Evolutionary conservation across 1,140 invertebrate genomes (phyloP), one percentile per base, ranked within the genome.

Genomic region (Lepidostoma basale): DNA sequence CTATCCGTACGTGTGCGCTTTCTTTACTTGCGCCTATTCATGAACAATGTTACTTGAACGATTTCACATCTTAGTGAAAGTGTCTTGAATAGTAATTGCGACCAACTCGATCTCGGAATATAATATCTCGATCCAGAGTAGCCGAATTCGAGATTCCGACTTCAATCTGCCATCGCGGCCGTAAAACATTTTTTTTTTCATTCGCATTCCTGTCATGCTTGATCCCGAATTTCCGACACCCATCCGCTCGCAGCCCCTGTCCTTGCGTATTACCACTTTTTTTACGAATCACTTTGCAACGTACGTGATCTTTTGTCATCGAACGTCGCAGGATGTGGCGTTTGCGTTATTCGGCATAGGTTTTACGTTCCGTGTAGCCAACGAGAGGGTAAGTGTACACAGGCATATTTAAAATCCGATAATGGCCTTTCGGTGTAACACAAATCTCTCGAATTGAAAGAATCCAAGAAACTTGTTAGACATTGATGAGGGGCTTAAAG

Each of bases 171-270:
- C 56, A 70, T 60, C 45, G 14, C 44, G 26, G 63, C 39, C 65
- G 56, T 71, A 67, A 71, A 67, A 68, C 56, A 66, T 14, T 68
- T 62, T 68, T 56, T 71, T 67, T 71, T 68, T 62, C 69, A 68
- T 72, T 72, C 60, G 26, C 65, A 68, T 68, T 72, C 66, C 56
- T 47, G 66, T 66, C 70, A 54, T 66, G 66, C 58, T 62, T 68
- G 66, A 66, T 68, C 54, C 60, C 26, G 14, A 44, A 54, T 28
- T 72, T 64, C 18, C 68, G 54, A 63, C 69, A 63, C 64, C 45
- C 28, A 66, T 49, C 22, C 49, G 20, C 26, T 39, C 63, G 10
- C 47, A 23, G 12, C 28, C 26, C 25, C 49, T 49, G 30, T 66
- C 45, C 52, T 66, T 64, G 58, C 30, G 33, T 42, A 39, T 30